Conservation (phyloP, 2,888 invertebrate genomes). For the Drosophila meridionalis region DNA sequence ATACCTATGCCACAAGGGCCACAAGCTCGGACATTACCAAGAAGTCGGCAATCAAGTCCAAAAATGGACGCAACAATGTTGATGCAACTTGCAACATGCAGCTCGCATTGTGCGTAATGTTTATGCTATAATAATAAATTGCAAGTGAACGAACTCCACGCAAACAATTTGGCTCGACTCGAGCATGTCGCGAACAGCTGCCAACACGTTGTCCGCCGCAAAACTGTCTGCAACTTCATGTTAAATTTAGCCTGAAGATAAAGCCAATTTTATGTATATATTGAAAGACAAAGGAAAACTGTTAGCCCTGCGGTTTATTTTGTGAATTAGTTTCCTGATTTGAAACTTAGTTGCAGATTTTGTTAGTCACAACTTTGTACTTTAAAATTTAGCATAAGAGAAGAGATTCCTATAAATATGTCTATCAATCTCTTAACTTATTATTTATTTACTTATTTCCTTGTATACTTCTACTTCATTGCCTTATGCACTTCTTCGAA, state of each 20-base stretch:
- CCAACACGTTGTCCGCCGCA: slow-evolving; percentile 31
- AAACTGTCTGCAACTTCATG: slow-evolving; percentile 6
- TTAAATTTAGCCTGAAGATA: slow-evolving; percentile 9
- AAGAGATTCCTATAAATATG: not conserved
- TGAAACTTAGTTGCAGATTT: not conserved
- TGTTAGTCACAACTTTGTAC: not conserved
- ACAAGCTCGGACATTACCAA: slow-evolving; percentile 33
- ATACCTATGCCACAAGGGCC: slow-evolving; percentile 37
- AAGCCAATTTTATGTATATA: no score
- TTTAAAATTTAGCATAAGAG: not conserved
- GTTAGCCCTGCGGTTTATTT: not conserved
- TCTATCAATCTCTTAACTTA: no score
- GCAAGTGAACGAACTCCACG: slow-evolving; percentile 17
- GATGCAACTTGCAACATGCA: slow-evolving; percentile 50
- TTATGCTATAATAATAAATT: slow-evolving; percentile 48
- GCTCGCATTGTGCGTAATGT: slow-evolving; percentile 62
- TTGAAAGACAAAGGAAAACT: not conserved
- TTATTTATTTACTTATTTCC: not conserved
- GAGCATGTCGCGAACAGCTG: slow-evolving; percentile 16
- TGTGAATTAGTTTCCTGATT: not conserved
- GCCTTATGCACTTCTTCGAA: not conserved
- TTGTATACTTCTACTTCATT: not conserved
- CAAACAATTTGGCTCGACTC: slow-evolving; percentile 16
- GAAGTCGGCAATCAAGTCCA: slow-evolving; percentile 54
- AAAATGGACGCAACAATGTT: slow-evolving; percentile 71